Percentiles rank a stretch among this genome's conserved stretches.
These are phyloP conservation scores for Anorthoa munda DNA, from an alignment of 2,888 invertebrate species.

Conservation along the genomic window DNA sequence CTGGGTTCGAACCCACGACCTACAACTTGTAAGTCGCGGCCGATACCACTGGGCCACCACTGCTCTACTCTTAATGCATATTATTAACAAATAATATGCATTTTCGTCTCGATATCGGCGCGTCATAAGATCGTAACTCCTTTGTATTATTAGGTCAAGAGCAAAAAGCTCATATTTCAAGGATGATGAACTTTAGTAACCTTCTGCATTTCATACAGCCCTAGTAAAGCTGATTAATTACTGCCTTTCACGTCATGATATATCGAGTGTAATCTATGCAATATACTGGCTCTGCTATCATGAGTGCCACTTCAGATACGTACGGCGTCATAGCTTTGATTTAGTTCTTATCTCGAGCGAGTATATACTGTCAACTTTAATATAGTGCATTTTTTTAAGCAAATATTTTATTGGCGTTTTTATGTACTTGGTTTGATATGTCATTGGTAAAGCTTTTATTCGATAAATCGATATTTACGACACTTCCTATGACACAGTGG, in stretches of 20 bases:
- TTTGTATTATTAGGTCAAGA: background rate
- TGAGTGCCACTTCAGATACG: slow-evolving; percentile 76
- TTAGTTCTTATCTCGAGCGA: slow-evolving; percentile 66
- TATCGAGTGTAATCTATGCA: slow-evolving; percentile 59
- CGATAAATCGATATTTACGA: too few relatives aligned
- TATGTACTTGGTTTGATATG: slow-evolving; percentile 16
- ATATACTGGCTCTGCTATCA: slow-evolving; percentile 68
- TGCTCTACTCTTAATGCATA: too few relatives aligned
- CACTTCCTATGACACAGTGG: too few relatives aligned
- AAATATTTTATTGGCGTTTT: slow-evolving; percentile 16
- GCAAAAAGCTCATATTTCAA: background rate
- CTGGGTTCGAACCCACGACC: too few relatives aligned
- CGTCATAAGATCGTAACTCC: background rate
- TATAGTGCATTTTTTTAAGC: slow-evolving; percentile 42
- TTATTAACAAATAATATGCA: too few relatives aligned
- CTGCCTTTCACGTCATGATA: slow-evolving; percentile 54
- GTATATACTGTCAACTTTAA: slow-evolving; percentile 60
- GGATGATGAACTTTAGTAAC: background rate
- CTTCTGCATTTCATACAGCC: slow-evolving; percentile 24
- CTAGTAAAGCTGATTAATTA: slow-evolving; percentile 66
- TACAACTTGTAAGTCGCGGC: too few relatives aligned
- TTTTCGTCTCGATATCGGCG: too few relatives aligned
- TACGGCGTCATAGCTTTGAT: slow-evolving; percentile 82
- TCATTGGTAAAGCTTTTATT: slow-evolving; percentile 1
- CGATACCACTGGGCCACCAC: too few relatives aligned